Evolutionary conservation across 2,888 invertebrate genomes (phyloP).

Genomic region (Cantharis nigra): DNA sequence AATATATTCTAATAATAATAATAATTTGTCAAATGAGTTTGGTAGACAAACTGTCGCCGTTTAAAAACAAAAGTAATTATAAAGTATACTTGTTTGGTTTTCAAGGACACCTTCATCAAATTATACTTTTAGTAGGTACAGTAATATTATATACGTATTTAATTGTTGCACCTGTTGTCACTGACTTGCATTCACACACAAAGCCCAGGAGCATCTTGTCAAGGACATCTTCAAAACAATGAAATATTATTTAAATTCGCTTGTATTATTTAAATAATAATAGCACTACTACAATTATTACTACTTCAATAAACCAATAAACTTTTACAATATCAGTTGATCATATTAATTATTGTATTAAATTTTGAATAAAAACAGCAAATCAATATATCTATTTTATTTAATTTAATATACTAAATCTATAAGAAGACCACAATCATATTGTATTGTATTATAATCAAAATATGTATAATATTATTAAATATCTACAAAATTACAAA

Average conservation of each 20-base stretch:
- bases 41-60: constrained; percentile 8
- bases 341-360: too few species aligned
- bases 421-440: too few species aligned
- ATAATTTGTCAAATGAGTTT: neutral
- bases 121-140: constrained; percentile 7
- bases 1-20: neutral
- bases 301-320: neutral
- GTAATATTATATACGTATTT: constrained; percentile 2
- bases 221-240: constrained; percentile 6
- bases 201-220: constrained; percentile 6
- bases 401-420: too few species aligned
- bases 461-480: too few species aligned
- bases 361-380: too few species aligned
- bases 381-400: too few species aligned
- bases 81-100: neutral
- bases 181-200: constrained; percentile 7
- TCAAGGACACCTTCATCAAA: constrained; percentile 8
- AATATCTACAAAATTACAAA: too few species aligned
- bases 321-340: neutral
- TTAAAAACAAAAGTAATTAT: neutral
- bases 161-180: constrained; percentile 15
- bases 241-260: neutral
- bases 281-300: neutral
- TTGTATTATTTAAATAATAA: neutral
- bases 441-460: too few species aligned